Evolutionary conservation across 2,797 vertebrate genomes (phyloP), one percentile per base, ranked within the genome.

Genomic region (Varecia variegata): DNA sequence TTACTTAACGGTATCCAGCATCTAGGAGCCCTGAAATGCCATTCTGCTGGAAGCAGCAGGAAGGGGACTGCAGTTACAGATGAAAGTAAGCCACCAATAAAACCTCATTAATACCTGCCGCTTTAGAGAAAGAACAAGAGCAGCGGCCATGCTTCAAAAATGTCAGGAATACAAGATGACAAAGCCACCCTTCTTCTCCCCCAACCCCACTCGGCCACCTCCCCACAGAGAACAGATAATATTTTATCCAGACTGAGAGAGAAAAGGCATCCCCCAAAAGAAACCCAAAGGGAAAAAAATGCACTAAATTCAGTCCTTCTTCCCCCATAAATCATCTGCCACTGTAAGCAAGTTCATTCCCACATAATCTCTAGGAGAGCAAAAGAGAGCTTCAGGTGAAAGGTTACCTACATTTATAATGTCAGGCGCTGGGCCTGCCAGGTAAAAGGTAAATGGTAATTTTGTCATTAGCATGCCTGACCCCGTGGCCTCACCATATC

Each of bases 401-500:
- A 99, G 98, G 98, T 98, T 98, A 98, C 97, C 98, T 98, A 98
- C 98, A 98, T 99, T 99, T 98, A 98, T 98, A 99, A 98, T 98
- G 98, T 98, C 98, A 98, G 98, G 97, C 93, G 86, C 97, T 3
- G 91, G 98, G 98, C 93, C 97, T 97, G 98, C 98, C 32, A 98
- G 98, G 98, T 98, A 98, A 98, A 98, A 99, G 98, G 98, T 98
- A 98, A 98, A 98, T 98, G 98, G 98, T 98, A 99, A 99, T 99
- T 98, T 99, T 98, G 98, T 98, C 98, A 99, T 99, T 99, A 99
- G 99, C 98, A 35, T 98, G 98, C 98, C 98, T 99, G 99, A 99
- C 98, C 98, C 98, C 87, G 90, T 98, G 98, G 94, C 98, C 98
- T 0, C 32, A 93, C 98, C 97, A 82, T 98, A 98, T 98, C 98